Percentiles rank a stretch among this genome's conserved stretches.
Conservation (phyloP, 1,140 invertebrate species). For the Ips nitidus region DNA sequence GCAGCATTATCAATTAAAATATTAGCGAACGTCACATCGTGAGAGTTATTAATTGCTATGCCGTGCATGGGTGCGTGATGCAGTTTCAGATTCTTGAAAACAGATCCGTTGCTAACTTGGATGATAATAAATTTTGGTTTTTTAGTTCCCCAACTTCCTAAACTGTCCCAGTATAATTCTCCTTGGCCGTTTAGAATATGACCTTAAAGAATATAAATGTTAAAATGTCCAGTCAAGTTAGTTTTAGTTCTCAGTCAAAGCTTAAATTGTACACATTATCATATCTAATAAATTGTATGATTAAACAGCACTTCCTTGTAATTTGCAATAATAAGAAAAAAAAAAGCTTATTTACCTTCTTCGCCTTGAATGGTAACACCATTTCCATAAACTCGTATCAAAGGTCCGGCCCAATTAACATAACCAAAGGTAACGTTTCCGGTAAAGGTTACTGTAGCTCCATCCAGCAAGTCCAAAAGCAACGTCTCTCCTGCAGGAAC, state of each 20-base stretch:
- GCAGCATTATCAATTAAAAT: constrained; percentile 21
- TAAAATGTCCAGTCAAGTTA: no score
- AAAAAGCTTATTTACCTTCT: not conserved
- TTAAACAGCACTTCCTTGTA: no score
- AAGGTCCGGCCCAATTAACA: constrained; percentile 30
- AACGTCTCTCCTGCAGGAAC: constrained; percentile 30
- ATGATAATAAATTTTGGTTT: constrained; percentile 22
- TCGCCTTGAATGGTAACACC: constrained; percentile 18
- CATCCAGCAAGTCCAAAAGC: constrained; percentile 8
- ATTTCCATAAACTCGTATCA: constrained; percentile 24
- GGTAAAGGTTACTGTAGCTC: constrained; percentile 26
- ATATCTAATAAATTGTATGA: no score
- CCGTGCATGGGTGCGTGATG: constrained; percentile 21
- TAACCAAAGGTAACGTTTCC: constrained; percentile 29
- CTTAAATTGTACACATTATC: no score
- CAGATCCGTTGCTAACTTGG: constrained; percentile 7
- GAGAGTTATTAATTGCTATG: constrained; percentile 20
- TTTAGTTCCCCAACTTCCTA: constrained; percentile 19
- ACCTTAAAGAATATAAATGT: not conserved
- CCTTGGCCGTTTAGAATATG: constrained; percentile 24
- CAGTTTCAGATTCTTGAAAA: constrained; percentile 3
- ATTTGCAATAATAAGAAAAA: not conserved
- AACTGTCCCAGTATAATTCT: constrained; percentile 23
- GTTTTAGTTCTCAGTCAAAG: no score
- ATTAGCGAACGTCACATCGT: constrained; percentile 14